Evolutionary conservation across 2,797 vertebrate genomes (phyloP), one percentile per base, ranked within the genome.

Genomic region (Spheniscus humboldti): DNA sequence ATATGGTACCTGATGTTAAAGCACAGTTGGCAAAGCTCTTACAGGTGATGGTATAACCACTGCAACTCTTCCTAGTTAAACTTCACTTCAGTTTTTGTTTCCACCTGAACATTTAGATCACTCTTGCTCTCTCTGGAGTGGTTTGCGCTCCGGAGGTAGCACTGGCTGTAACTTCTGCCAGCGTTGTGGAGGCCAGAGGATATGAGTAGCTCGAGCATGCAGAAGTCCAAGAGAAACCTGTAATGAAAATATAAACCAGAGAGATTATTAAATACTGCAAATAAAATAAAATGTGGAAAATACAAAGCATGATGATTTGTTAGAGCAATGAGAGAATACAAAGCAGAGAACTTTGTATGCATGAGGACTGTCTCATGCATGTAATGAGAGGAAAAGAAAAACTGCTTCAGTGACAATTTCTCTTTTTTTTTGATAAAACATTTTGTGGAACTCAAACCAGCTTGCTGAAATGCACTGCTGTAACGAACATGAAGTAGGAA

Each of bases 201-300:
- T 98, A 66, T 98, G 98, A 37, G 98, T 98, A 19, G 98, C 98
- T 47, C 97, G 97, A 67, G 98, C 98, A 79, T 98, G 98, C 2
- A 98, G 95, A 69, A 98, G 98, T 72, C 98, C 98, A 81, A 98
- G 97, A 57, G 98, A 98, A 92, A 98, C 98, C 98, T 98, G 86
- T 31, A 94, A 55, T 9, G 77, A 80, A 41, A 89, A 94, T 31
- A 91, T 27, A 93, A 75, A 92, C 6, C 39, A 88, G 23, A 91
- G 45, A 77, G 18, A 74, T 37, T 72, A 90, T 41, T 59, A 60
- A 45, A 72, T 48, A 67, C n/a, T 22, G 25, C 6, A 76, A 74
- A 75, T 63, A 52, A 89, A 72, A 30, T 53, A 41, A 28, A 18
- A 19, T 6, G 10, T 39, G 48, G 43, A 68, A 90, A 90, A n/a